Percentiles rank a stretch among this genome's conserved stretches.
phyloP scores from a whole-genome alignment of 1,140 invertebrate genomes.

The Tyrophagus putrescentiae region DNA sequence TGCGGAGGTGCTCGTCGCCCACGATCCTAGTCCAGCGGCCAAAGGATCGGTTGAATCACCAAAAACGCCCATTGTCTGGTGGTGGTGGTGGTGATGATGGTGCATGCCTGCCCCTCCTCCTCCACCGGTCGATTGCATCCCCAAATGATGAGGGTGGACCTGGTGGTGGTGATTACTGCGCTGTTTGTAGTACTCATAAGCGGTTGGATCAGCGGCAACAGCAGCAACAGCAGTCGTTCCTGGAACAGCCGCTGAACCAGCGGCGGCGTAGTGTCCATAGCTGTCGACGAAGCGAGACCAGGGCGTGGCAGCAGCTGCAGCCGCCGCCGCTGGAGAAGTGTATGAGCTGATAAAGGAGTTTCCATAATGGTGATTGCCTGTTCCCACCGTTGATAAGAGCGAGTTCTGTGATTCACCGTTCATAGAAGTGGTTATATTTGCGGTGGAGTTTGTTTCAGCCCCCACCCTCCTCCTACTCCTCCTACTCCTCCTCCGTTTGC shows the following conservation, averaged over 20 bases:
- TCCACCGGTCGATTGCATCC: too few relatives aligned
- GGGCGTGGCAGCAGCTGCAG: not conserved
- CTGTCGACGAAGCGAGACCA: slow-evolving; percentile 6
- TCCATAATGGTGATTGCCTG: not conserved
- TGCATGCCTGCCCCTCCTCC: too few relatives aligned
- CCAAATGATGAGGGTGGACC: too few relatives aligned
- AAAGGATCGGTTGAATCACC: too few relatives aligned
- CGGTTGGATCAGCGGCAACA: not conserved
- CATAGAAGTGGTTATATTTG: not conserved
- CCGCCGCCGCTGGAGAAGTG: not conserved
- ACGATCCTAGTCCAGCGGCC: too few relatives aligned
- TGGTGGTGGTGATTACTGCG: too few relatives aligned
- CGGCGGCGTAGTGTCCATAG: not conserved
- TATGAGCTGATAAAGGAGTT: not conserved
- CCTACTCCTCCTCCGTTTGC: too few relatives aligned
- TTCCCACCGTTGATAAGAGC: not conserved
- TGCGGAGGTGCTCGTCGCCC: not conserved
- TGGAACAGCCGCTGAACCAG: not conserved
- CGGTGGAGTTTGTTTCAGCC: not conserved
- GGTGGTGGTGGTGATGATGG: too few relatives aligned
- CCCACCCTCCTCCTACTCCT: too few relatives aligned
- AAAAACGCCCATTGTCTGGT: too few relatives aligned
- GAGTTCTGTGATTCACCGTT: not conserved
- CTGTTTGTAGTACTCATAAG: slow-evolving; percentile 9
- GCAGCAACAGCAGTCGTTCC: too few relatives aligned